Percentiles rank a stretch among this genome's conserved stretches.
Evolutionary conservation across 2,888 invertebrate species (phyloP).

Genomic region (Callimorpha dominula): DNA sequence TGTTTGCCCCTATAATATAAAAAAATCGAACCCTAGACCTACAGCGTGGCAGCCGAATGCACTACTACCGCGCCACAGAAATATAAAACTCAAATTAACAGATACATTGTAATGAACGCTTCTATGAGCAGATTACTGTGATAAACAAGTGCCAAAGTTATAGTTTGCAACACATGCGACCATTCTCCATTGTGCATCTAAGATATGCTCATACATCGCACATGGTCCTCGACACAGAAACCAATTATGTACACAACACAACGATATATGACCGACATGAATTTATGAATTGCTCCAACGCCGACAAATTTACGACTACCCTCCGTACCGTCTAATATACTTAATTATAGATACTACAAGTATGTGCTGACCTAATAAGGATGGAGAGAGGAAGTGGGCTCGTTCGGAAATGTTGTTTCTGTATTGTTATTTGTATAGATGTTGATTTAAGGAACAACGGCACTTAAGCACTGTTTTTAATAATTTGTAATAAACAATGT

Average conservation of each 20-base stretch:
- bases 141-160: conserved; percentile 5
- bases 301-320: conserved; percentile 37
- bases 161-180: conserved; percentile 6
- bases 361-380: conserved; percentile 13
- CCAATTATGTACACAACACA: conserved; percentile 76
- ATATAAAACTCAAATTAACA: neutral
- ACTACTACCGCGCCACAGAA: neutral
- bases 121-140: neutral
- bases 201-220: conserved; percentile 29
- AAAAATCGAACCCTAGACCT: neutral
- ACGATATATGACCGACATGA: conserved; percentile 64
- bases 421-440: neutral
- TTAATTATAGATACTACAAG: conserved; percentile 16
- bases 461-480: too few species aligned
- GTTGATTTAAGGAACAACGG: neutral
- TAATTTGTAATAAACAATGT: too few species aligned
- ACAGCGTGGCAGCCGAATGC: neutral
- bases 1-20: too few species aligned
- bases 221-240: conserved; percentile 57
- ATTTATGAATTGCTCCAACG: conserved; percentile 57
- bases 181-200: conserved; percentile 2
- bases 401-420: neutral
- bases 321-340: conserved; percentile 38
- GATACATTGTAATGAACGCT: neutral
- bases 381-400: neutral